Evolutionary conservation across 2,797 vertebrate genomes (phyloP), one percentile per base, ranked within the genome.

Genomic region (Sylvia borin): DNA sequence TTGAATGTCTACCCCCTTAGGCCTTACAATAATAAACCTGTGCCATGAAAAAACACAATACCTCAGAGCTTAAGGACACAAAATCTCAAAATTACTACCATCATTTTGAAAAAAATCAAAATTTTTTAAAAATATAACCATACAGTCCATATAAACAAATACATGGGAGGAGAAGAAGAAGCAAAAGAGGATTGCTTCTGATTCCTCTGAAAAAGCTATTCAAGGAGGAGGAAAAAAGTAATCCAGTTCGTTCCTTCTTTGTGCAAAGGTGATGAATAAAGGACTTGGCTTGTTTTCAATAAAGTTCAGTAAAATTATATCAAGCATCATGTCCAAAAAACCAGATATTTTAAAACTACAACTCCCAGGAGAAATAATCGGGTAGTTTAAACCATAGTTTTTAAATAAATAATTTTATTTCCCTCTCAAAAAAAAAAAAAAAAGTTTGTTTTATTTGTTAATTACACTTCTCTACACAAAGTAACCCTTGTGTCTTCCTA

Each of bases 381-480:
- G 26, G 18, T 77, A 17, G 16, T 64, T 76, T 55, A 72, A 91
- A 78, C 7, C 2, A 5, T 70, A 55, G 36, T 40, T 16, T 83
- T 90, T 47, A 77, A 76, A 76, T 24, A 48, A 88, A 74, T 25
- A 38, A 53, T 74, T 74, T 57, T 36, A 71, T 61, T 88, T 85
- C 14, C 10, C 9, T 22, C 32, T 45, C 1, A 42, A 70, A 72
- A 71, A 62, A 75, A 64, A 16, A 34, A 16, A 34, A 60, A 21
- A 6, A 1, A 53, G 11, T 58, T 90, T 19, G 29, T 36, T 93
- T 94, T 91, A 87, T 90, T 85, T 97, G 19, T 94, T 96, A 93
- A 97, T 97, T 96, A 78, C 92, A 91, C 89, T 92, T 74, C 83
- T 91, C n/a, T 84, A 87, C 81, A 97, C 94, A 96, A 94, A 97